phyloP scores from a whole-genome alignment of 2,797 vertebrate species.

The Poeciliopsis paucimaculata region DNA sequence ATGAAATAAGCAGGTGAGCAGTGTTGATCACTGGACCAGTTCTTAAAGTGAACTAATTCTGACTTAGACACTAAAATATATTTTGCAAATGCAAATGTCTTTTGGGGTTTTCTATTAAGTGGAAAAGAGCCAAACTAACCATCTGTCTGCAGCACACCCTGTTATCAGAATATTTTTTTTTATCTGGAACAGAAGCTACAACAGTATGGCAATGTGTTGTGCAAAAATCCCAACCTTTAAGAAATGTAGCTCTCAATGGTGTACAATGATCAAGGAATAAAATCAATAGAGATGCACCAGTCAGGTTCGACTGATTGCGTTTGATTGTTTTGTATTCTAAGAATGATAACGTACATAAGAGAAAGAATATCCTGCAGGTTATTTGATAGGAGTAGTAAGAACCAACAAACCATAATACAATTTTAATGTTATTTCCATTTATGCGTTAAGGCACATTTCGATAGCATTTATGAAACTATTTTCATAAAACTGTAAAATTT shows the following conservation, averaged over 20 bases:
- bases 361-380: neutral
- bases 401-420: neutral
- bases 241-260: neutral
- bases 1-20: neutral
- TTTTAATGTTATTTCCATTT: neutral
- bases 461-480: neutral
- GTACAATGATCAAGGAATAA: neutral
- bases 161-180: neutral
- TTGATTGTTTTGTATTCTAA: neutral
- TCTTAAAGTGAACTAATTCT: neutral
- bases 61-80: slow-evolving; percentile 1
- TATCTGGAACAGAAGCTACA: neutral
- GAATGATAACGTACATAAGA: neutral
- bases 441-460: neutral
- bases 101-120: neutral
- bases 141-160: neutral
- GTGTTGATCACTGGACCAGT: slow-evolving; percentile 2
- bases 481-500: neutral
- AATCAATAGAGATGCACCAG: neutral
- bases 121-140: slow-evolving; percentile 1
- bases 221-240: neutral
- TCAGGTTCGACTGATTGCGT: neutral
- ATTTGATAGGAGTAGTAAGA: neutral
- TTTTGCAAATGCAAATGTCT: neutral
- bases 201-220: neutral